These are phyloP conservation scores for Dexiosoma caninum DNA, from an alignment of 2,888 invertebrate genomes.

Conservation along the genomic window DNA sequence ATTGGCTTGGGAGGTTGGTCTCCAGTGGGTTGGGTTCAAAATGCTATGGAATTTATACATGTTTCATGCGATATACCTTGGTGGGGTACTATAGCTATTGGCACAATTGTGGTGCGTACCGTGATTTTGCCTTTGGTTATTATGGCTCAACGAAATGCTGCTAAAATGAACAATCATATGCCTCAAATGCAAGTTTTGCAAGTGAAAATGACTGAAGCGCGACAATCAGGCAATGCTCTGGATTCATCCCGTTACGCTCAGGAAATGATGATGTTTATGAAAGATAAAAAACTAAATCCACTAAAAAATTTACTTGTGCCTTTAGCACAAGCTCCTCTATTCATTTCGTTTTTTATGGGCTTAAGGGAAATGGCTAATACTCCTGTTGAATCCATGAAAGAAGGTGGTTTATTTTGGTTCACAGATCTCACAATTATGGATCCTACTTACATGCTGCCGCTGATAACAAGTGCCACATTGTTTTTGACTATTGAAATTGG, in stretches of 20 bases:
- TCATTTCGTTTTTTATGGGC: constrained; percentile 94
- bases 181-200: constrained; percentile 92
- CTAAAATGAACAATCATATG: constrained; percentile 89
- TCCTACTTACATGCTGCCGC: constrained; percentile 91
- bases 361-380: constrained; percentile 91
- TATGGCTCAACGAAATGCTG: constrained; percentile 87
- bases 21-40: constrained; percentile 90
- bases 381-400: constrained; percentile 92
- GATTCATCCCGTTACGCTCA: constrained; percentile 86
- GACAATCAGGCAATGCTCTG: constrained; percentile 88
- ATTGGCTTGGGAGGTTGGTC: constrained; percentile 90
- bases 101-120: constrained; percentile 87
- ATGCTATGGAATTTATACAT: constrained; percentile 89
- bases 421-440: constrained; percentile 93
- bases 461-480: constrained; percentile 90
- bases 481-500: constrained; percentile 90
- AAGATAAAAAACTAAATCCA: constrained; percentile 88
- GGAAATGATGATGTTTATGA: constrained; percentile 90
- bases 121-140: constrained; percentile 92
- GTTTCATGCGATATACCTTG: constrained; percentile 90
- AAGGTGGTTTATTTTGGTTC: constrained; percentile 96
- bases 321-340: constrained; percentile 90
- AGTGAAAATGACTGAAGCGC: constrained; percentile 90
- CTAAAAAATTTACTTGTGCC: constrained; percentile 88
- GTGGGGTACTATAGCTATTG: constrained; percentile 92